Conservation (phyloP, 2,888 invertebrate genomes). For the Flexamia atlantica region DNA sequence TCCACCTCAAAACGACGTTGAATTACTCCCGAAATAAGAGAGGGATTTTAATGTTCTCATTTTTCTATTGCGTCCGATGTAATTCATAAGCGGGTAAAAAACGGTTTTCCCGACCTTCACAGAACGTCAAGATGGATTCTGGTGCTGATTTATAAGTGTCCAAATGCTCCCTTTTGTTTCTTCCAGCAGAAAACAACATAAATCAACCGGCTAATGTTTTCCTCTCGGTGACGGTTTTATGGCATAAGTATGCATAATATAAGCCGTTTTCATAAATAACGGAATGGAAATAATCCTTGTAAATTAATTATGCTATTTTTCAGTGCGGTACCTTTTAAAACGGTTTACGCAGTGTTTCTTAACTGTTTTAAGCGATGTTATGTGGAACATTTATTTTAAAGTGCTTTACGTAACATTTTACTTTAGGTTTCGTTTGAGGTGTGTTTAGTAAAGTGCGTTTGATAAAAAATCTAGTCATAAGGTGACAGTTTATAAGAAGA, state of each 20-base stretch:
- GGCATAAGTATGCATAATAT: slow-evolving; percentile 46
- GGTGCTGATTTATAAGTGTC: slow-evolving; percentile 27
- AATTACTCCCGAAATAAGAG: slow-evolving; percentile 48
- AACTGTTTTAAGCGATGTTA: not conserved
- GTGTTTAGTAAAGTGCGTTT: too few relatives aligned
- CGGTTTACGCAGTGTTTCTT: not conserved
- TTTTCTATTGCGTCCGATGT: slow-evolving; percentile 35
- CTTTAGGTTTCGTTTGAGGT: too few relatives aligned
- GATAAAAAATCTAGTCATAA: too few relatives aligned
- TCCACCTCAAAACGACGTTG: slow-evolving; percentile 17
- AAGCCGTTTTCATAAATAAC: slow-evolving; percentile 40
- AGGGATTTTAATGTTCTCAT: slow-evolving; percentile 46
- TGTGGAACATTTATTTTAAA: not conserved
- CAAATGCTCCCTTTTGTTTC: slow-evolving; percentile 46
- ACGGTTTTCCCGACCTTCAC: slow-evolving; percentile 15
- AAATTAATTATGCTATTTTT: slow-evolving; percentile 29
- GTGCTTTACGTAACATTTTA: not conserved
- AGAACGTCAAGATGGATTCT: slow-evolving; percentile 44
- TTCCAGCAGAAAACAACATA: slow-evolving; percentile 33
- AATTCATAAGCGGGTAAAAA: slow-evolving; percentile 45
- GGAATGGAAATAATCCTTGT: slow-evolving; percentile 32
- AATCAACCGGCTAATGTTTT: slow-evolving; percentile 23
- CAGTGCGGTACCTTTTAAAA: not conserved
- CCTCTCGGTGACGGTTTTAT: slow-evolving; percentile 52
- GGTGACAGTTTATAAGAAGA: too few relatives aligned